Conservation (phyloP, 2,113 vertebrate genomes). For the Malurus elegans region DNA sequence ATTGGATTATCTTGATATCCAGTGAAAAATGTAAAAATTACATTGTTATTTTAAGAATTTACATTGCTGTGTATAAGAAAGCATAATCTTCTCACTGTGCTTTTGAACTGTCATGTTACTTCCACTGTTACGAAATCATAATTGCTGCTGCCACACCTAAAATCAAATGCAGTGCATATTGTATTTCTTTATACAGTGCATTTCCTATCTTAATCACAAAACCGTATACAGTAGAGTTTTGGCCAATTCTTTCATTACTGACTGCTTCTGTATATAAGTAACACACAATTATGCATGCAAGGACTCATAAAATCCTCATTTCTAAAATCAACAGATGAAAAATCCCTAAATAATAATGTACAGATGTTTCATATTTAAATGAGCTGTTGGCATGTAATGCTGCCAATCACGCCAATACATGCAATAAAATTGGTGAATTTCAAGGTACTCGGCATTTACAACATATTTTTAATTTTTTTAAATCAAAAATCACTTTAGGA, state of each 20-base stretch:
- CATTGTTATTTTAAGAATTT: slow-evolving; percentile 70
- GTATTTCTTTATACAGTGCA: not conserved
- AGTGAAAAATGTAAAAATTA: slow-evolving; percentile 56
- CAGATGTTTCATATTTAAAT: slow-evolving; percentile 81
- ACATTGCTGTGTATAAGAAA: slow-evolving; percentile 45
- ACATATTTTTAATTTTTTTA: not conserved
- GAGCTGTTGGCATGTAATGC: slow-evolving; percentile 68
- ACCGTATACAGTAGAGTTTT: slow-evolving; percentile 4
- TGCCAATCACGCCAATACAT: slow-evolving; percentile 58
- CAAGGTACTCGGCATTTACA: slow-evolving; percentile 52
- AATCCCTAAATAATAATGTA: slow-evolving; percentile 78
- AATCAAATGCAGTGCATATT: not conserved
- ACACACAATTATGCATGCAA: slow-evolving; percentile 60
- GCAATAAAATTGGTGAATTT: slow-evolving; percentile 60
- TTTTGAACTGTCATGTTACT: slow-evolving; percentile 57
- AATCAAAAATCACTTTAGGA: slow-evolving; percentile 1
- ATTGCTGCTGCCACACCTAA: slow-evolving; percentile 51
- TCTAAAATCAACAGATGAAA: slow-evolving; percentile 75
- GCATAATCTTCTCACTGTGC: slow-evolving; percentile 11
- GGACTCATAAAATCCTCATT: slow-evolving; percentile 71
- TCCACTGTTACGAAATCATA: slow-evolving; percentile 30
- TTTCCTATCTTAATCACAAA: slow-evolving; percentile 46
- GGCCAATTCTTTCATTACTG: slow-evolving; percentile 52
- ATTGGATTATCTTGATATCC: slow-evolving; percentile 67
- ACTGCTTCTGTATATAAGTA: slow-evolving; percentile 38